Evolutionary conservation across 2,113 vertebrate genomes (phyloP).

Genomic region (Ammodytes dubius): DNA sequence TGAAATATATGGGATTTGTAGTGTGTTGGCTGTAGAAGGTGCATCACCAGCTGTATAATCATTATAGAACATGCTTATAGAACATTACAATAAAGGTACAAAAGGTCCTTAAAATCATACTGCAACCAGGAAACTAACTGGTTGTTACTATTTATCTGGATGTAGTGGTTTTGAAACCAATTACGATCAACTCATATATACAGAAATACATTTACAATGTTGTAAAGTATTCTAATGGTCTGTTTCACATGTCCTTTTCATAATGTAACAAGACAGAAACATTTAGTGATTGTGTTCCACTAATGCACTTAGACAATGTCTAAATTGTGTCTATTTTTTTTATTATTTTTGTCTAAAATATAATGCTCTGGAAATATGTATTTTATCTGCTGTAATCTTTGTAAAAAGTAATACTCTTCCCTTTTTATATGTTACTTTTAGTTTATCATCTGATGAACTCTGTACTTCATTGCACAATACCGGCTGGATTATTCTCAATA

Average conservation of each 20-base stretch:
- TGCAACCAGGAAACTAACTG: constrained; percentile 6
- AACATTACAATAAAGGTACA: not conserved
- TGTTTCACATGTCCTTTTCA: constrained; percentile 16
- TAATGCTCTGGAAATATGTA: constrained; percentile 49
- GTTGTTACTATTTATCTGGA: not conserved
- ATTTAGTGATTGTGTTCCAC: constrained; percentile 36
- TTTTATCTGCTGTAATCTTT: constrained; percentile 76
- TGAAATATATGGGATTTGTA: not conserved
- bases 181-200: not conserved
- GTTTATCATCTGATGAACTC: constrained; percentile 52
- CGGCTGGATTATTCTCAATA: constrained; percentile 42
- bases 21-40: not conserved
- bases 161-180: not conserved
- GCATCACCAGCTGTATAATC: not conserved
- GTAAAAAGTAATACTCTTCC: constrained; percentile 64
- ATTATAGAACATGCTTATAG: not conserved
- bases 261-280: constrained; percentile 11
- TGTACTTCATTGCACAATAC: constrained; percentile 22
- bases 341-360: constrained; percentile 44
- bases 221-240: not conserved
- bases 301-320: constrained; percentile 61
- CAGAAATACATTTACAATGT: not conserved
- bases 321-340: constrained; percentile 55
- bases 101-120: not conserved
- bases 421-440: constrained; percentile 74